Base-by-base conservation (phyloP, 2,113 vertebrate genomes). In the Macrotus californicus region DNA sequence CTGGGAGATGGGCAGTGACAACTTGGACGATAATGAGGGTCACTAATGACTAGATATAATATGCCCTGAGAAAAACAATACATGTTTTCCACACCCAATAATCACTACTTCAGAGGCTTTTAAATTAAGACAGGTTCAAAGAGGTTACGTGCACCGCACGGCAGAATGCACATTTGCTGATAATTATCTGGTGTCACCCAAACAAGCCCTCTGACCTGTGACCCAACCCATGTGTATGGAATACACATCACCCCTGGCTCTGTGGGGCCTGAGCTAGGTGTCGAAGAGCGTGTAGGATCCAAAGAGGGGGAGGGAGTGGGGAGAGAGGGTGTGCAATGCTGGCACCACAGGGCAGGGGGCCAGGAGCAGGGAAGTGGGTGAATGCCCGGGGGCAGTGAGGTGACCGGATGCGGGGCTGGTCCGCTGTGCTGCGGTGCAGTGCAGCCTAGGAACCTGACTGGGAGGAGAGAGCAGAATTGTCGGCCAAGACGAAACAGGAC, bases 251-350 rank as follows among this genome's bases (percentile, higher is more conserved):
- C 11, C 18, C 1, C 52, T 6, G 15, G 16, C 70, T 50, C 5
- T 1, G 9, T 6, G 46, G 46, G 76, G 52, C 46, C 5, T 6
- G 12, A 48, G 22, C 59, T 24, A 73, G 46, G 64, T 16, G 66
- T 50, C 14, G 21, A 67, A 26, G 48, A 39, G 4, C 7, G 0
- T 22, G 72, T 0, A 0, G 22, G 29, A 13, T 34, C 22, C 10
- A 18, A 43, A 50, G 50, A 24, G 56, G 10, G 4, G 15, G 54
- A 18, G 21, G 54, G 26, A 13, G 19, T 7, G 9, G 4, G 19
- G 50, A 15, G 36, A 41, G n/a, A 64, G 24, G 43, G 5, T 3
- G 43, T 41, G 69, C 18, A 34, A 21, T 2, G 18, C 15, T 46
- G n/a, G 64, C 36, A 7, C 29, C 7, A 12, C 18, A 43, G 34